phyloP scores from a whole-genome alignment of 2,797 vertebrate genomes.

The Euphonia xanthogaster region DNA sequence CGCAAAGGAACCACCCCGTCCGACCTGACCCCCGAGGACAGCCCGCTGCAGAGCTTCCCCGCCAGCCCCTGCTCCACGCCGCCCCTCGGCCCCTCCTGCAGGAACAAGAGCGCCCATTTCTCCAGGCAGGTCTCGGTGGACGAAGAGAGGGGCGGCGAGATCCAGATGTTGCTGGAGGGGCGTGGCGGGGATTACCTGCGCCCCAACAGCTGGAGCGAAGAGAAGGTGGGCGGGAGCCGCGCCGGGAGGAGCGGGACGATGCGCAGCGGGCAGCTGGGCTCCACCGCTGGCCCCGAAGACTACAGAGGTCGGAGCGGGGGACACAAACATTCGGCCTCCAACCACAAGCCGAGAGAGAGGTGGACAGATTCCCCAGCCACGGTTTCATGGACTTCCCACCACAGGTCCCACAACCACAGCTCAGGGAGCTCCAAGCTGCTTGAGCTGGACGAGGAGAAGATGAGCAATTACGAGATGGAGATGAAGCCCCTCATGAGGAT shows the following conservation, averaged over 20 bases:
- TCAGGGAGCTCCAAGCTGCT: conserved; percentile 83
- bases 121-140: conserved; percentile 89
- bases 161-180: conserved; percentile 93
- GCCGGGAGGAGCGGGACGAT: conserved; percentile 70
- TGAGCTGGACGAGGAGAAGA: conserved; percentile 93
- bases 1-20: conserved; percentile 91
- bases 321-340: conserved; percentile 86
- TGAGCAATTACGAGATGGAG: conserved; percentile 97
- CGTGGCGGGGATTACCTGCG: conserved; percentile 82
- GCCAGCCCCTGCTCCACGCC: conserved; percentile 85
- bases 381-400: conserved; percentile 89
- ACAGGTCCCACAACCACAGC: conserved; percentile 85
- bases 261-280: conserved; percentile 79
- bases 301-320: conserved; percentile 81
- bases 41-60: conserved; percentile 88
- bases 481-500: conserved; percentile 96
- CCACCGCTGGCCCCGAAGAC: conserved; percentile 82
- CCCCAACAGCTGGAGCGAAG: conserved; percentile 88
- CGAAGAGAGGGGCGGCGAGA: conserved; percentile 88
- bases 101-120: conserved; percentile 89
- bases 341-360: conserved; percentile 89
- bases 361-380: conserved; percentile 86
- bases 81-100: conserved; percentile 68
- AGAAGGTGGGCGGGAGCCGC: conserved; percentile 75
- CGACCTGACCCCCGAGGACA: conserved; percentile 88